Evolutionary conservation across 2,797 vertebrate genomes (phyloP), one percentile per base, ranked within the genome.

Genomic region (Propithecus perrieri): DNA sequence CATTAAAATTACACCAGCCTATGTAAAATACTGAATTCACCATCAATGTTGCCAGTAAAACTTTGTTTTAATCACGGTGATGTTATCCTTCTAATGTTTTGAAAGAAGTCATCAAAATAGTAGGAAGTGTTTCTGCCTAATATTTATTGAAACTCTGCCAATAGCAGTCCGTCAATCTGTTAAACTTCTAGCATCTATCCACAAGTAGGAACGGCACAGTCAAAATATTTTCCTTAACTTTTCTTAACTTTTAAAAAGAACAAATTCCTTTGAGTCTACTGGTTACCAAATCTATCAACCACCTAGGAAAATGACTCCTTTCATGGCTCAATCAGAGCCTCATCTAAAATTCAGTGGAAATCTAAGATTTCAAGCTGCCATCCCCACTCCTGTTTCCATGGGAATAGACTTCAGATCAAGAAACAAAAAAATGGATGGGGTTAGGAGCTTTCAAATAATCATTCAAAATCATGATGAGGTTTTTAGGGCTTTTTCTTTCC

Each of bases 381-480:
- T 79, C 81, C 22, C 69, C n/a, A 85, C 35, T 97, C 87, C 50
- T 20, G 97, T 98, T 98, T 94, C 97, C 97, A 98, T 94, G 96
- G 98, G 92, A 95, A 98, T 96, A 95, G 94, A 94, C 89, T 95
- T 95, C 59, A 90, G 95, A 96, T 84, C 57, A 94, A 79, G 90
- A 8, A 30, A 59, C 74, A 86, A 59, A 24, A 24, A 83, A 93
- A 87, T 48, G 46, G 85, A 94, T 92, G 89, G 97, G 95, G 96
- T 97, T 96, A 97, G 97, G 85, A 94, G 95, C 96, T 96, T 97
- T 98, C 96, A 97, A 96, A 97, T 96, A 97, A 97, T 98, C 97
- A 98, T 96, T 97, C 78, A 79, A 97, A 98, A 96, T 89, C 97
- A 97, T 96, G 95, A 97, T 97, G 95, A 96, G 95, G 92, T 93